These are phyloP conservation scores for Parnassius apollo DNA, from an alignment of 2,888 invertebrate genomes.

Conservation along the genomic window DNA sequence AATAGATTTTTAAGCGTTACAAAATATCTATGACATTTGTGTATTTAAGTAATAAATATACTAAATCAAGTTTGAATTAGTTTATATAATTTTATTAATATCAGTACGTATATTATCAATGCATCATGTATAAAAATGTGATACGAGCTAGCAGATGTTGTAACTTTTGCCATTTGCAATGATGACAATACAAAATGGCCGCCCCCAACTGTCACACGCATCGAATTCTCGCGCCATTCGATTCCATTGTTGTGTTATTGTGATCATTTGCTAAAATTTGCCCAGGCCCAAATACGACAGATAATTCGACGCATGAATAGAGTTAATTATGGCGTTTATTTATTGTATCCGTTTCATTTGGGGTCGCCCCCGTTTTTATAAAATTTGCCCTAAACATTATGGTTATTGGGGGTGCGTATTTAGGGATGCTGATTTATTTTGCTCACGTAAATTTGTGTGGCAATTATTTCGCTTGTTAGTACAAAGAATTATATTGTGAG, in stretches of 20 bases:
- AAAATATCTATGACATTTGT: no score
- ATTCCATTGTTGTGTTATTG: conserved; percentile 45
- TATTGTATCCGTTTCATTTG: conserved; percentile 73
- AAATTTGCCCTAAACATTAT: conserved; percentile 56
- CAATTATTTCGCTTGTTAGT: conserved; percentile 9
- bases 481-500: conserved; percentile 31
- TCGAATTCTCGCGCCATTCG: conserved; percentile 56
- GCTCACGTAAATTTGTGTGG: conserved; percentile 17
- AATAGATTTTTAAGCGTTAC: no score
- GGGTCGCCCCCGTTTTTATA: conserved; percentile 62
- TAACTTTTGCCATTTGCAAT: conserved; percentile 55
- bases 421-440: conserved; percentile 55
- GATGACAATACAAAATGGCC: conserved; percentile 59
- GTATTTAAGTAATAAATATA: no score
- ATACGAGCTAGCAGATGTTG: conserved; percentile 37
- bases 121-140: conserved; percentile 24
- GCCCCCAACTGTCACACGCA: conserved; percentile 63
- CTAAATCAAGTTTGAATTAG: no score
- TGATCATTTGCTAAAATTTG: conserved; percentile 46
- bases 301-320: conserved; percentile 74
- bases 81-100: no score
- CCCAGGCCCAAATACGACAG: conserved; percentile 50
- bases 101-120: conserved; percentile 11
- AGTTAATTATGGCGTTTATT: conserved; percentile 74
- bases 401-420: conserved; percentile 47